Evolutionary conservation across 2,888 invertebrate species (phyloP).

Genomic region (Sialis lutaria): DNA sequence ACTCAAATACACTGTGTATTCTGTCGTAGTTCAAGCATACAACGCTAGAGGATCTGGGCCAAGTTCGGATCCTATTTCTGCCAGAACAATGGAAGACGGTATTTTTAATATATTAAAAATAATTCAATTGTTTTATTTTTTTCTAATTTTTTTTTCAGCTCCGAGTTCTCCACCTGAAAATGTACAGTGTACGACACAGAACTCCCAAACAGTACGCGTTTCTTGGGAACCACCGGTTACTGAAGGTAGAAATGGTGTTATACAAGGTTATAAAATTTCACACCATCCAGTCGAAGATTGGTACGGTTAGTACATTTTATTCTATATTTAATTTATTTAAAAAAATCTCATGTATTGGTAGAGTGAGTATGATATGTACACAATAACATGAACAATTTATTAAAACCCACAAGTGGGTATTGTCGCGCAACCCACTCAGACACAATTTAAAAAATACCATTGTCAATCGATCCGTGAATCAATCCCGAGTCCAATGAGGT

Average conservation of each 20-base stretch:
- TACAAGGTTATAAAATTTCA: conserved; percentile 73
- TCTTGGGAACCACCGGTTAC: conserved; percentile 71
- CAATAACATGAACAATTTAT: too few species aligned
- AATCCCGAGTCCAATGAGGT: too few species aligned
- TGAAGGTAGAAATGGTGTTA: conserved; percentile 67
- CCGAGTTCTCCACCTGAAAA: conserved; percentile 75
- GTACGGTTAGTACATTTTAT: conserved; percentile 51
- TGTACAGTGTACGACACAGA: conserved; percentile 62
- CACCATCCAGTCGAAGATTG: conserved; percentile 63
- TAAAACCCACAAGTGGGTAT: too few species aligned
- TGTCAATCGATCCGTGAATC: too few species aligned
- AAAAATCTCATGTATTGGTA: too few species aligned
- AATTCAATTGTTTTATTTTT: background rate
- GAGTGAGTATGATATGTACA: too few species aligned
- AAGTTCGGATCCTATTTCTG: conserved; percentile 59
- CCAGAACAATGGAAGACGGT: conserved; percentile 74
- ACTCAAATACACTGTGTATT: conserved; percentile 63
- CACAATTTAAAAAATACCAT: too few species aligned
- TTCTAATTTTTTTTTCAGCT: conserved; percentile 30
- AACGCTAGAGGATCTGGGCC: conserved; percentile 77
- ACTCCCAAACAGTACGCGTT: conserved; percentile 70
- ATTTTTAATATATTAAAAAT: conserved; percentile 14
- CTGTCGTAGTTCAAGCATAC: conserved; percentile 71
- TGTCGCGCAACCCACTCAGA: too few species aligned
- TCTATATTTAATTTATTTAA: too few species aligned